Base-by-base conservation (phyloP, 2,113 vertebrate genomes). In the Ellobius talpinus region DNA sequence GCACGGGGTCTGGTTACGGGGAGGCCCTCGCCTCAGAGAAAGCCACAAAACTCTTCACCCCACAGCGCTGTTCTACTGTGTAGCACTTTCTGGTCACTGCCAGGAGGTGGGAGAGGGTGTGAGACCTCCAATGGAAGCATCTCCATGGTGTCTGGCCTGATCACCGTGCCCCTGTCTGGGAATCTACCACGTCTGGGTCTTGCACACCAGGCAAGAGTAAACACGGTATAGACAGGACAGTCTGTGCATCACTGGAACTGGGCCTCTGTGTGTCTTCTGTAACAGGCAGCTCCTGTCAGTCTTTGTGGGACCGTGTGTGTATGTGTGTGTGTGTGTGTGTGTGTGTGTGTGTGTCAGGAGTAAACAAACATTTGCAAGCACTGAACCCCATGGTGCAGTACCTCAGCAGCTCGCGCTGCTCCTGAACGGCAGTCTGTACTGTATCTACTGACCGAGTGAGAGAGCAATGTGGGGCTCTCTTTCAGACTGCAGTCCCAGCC, bases 71-170 rank as follows among this genome's bases (percentile, higher is more conserved):
- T 16, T 21, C 14, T 65, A 36, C 39, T 12, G n/a, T 0, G 3
- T 14, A 66, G 42, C 39, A 21, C 17, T 42, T 61, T 66, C 42
- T 19, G 21, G 33, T 13, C 84, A 23, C 11, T 0, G 21, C 7
- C 1, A 7, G 70, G 14, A 58, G 0, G 2, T 3, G 16, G 11
- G 19, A 1, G 12, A 3, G 52, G 21, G 0, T 5, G 1, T 2
- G 23, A 47, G 33, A 8, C 31, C 7, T 77, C 78, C 73, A 21
- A 1, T 36, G 14, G 86, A 4, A 2, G 66, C 7, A 0, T 16
- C 66, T 52, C 3, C 3, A 1, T 26, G 7, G 39, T 66, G 4
- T 14, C 36, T 3, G 7, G 4, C 65, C 31, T 24, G 6, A n/a
- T 52, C 3, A 0, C 4, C 55, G 11, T 0, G 0, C 5, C 39